phyloP scores from a whole-genome alignment of 2,888 invertebrate genomes.

The Diaphora mendica region DNA sequence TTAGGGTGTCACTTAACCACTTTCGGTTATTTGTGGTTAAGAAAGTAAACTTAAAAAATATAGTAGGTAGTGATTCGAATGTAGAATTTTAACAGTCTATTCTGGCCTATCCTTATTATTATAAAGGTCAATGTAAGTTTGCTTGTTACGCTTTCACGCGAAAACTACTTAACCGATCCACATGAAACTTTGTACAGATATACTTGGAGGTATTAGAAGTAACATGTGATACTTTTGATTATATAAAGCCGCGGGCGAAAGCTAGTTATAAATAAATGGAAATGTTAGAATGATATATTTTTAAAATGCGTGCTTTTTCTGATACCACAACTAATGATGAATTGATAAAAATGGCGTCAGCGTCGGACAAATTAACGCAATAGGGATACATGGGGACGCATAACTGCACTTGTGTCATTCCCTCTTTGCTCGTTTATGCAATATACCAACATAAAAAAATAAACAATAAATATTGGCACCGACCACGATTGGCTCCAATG shows the following conservation, averaged over 20 bases:
- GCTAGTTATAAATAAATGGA: too few species aligned
- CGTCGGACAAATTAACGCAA: background rate
- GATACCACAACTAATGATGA: background rate
- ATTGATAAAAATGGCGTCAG: background rate
- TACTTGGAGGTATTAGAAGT: too few species aligned
- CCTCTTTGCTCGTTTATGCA: background rate
- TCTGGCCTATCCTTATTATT: too few species aligned
- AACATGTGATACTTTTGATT: too few species aligned
- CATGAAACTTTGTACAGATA: too few species aligned
- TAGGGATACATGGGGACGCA: too few species aligned
- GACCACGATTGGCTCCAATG: background rate
- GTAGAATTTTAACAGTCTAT: background rate
- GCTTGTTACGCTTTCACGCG: too few species aligned
- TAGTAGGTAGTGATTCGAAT: background rate
- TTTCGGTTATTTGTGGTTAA: background rate
- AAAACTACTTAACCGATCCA: too few species aligned
- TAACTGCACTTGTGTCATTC: background rate
- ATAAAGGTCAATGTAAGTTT: too few species aligned
- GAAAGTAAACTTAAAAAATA: background rate
- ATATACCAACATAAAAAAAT: background rate
- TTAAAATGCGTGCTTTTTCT: background rate
- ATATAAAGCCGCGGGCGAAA: too few species aligned
- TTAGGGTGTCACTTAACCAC: conserved; percentile 4
- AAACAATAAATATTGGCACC: background rate
- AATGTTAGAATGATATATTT: background rate